phyloP scores from a whole-genome alignment of 2,113 vertebrate genomes.

The Solea solea region DNA sequence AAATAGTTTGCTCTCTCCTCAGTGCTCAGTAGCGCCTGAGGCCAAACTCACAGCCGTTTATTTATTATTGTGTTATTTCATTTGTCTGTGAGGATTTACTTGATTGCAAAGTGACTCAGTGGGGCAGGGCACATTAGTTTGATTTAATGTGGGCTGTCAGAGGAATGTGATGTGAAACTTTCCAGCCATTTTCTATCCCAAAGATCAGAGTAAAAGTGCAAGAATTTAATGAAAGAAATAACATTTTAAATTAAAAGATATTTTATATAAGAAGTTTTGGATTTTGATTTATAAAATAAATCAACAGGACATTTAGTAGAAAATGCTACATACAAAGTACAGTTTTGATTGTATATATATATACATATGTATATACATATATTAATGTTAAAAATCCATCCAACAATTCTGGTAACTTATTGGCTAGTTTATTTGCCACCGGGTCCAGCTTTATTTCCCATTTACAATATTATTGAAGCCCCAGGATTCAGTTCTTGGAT shows the following conservation, averaged over 20 bases:
- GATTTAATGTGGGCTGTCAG: neutral
- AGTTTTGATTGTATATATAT: too few relatives aligned
- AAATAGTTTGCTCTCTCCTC: slow-evolving; percentile 77
- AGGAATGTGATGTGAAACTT: neutral
- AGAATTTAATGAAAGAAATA: neutral
- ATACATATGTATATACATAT: too few relatives aligned
- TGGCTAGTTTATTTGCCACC: neutral
- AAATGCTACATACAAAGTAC: too few relatives aligned
- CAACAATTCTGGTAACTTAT: too few relatives aligned
- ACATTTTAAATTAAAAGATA: too few relatives aligned
- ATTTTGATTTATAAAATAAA: too few relatives aligned
- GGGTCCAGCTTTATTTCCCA: neutral
- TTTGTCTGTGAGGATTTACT: slow-evolving; percentile 1
- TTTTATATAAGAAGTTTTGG: too few relatives aligned
- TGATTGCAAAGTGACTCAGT: neutral
- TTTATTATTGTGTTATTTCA: slow-evolving; percentile 39
- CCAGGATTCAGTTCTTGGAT: neutral
- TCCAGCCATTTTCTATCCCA: neutral
- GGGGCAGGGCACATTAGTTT: neutral
- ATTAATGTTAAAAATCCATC: too few relatives aligned
- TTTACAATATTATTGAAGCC: neutral
- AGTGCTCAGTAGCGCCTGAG: slow-evolving; percentile 61
- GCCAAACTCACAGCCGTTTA: slow-evolving; percentile 43
- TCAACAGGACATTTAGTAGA: too few relatives aligned
- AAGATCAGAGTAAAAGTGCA: neutral